These are phyloP conservation scores for Scleropages formosus DNA, from an alignment of 2,797 vertebrate species.

Conservation along the genomic window DNA sequence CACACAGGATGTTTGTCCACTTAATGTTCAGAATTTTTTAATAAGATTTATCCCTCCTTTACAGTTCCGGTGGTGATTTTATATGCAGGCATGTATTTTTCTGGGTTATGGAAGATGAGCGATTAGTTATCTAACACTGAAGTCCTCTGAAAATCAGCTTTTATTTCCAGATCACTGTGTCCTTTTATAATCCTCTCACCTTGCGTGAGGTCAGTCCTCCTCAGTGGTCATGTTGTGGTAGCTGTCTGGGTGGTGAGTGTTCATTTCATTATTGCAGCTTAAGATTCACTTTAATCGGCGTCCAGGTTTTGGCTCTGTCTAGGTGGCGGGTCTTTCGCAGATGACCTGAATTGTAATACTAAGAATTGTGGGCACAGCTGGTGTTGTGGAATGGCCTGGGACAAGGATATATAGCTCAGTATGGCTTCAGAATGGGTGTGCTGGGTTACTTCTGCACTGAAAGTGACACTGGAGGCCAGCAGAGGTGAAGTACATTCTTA, in stretches of 20 bases:
- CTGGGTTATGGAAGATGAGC: neutral
- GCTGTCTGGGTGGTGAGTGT: constrained; percentile 24
- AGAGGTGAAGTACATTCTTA: no score
- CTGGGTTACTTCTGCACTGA: neutral
- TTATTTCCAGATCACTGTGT: neutral
- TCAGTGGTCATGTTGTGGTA: constrained; percentile 22
- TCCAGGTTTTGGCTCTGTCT: neutral
- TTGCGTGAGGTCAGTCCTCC: neutral
- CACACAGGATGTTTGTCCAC: constrained; percentile 4
- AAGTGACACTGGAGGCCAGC: neutral
- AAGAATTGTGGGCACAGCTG: constrained; percentile 1
- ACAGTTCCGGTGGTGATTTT: neutral
- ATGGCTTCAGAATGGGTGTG: neutral
- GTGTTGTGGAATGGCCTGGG: constrained; percentile 5
- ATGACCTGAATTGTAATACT: constrained; percentile 17
- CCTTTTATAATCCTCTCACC: constrained; percentile 6
- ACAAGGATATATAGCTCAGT: neutral
- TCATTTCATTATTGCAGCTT: constrained; percentile 21
- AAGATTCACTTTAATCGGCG: constrained; percentile 30
- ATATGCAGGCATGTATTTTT: neutral
- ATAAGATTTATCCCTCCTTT: neutral
- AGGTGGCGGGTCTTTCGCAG: constrained; percentile 19
- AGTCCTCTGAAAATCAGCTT: neutral
- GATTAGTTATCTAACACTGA: constrained; percentile 11
- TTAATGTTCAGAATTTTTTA: neutral